Conservation (phyloP, 1,140 invertebrate species). For the Anastrepha obliqua region DNA sequence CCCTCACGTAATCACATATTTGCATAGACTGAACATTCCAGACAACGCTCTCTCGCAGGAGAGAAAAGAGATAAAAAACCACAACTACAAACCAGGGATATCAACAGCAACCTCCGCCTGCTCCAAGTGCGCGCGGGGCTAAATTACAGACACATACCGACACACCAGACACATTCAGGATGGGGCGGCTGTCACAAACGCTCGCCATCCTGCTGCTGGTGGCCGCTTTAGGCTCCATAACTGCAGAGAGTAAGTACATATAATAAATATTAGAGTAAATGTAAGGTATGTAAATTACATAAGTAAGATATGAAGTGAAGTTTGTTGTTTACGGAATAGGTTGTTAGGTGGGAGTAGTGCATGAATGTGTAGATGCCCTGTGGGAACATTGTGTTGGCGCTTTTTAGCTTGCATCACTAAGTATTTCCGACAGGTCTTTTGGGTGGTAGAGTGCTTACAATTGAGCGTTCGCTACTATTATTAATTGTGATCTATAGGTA, state of each 20-base stretch:
- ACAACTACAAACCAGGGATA: constrained; percentile 33
- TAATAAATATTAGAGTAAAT: constrained; percentile 46
- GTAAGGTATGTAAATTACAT: not conserved
- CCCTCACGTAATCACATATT: constrained; percentile 22
- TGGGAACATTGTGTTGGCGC: too few relatives aligned
- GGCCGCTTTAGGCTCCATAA: constrained; percentile 65
- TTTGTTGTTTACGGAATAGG: too few relatives aligned
- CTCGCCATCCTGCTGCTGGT: constrained; percentile 71
- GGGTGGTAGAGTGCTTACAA: too few relatives aligned
- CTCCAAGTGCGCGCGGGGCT: not conserved
- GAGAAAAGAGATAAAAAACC: constrained; percentile 16
- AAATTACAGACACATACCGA: not conserved
- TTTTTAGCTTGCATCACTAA: too few relatives aligned
- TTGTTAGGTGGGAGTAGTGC: too few relatives aligned
- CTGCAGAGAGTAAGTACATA: constrained; percentile 66
- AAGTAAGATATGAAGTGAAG: too few relatives aligned
- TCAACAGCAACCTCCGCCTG: not conserved
- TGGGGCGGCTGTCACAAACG: constrained; percentile 71
- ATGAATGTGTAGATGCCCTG: too few relatives aligned
- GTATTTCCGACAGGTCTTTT: too few relatives aligned
- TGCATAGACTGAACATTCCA: constrained; percentile 51
- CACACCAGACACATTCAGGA: constrained; percentile 59
- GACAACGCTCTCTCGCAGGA: constrained; percentile 6
- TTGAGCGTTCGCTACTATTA: too few relatives aligned
- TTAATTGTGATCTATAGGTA: too few relatives aligned